A percentile compares a stretch with the other conserved stretches of the same genome.
Evolutionary conservation across 2,113 vertebrate species (phyloP).

Genomic region (Thymallus thymallus): DNA sequence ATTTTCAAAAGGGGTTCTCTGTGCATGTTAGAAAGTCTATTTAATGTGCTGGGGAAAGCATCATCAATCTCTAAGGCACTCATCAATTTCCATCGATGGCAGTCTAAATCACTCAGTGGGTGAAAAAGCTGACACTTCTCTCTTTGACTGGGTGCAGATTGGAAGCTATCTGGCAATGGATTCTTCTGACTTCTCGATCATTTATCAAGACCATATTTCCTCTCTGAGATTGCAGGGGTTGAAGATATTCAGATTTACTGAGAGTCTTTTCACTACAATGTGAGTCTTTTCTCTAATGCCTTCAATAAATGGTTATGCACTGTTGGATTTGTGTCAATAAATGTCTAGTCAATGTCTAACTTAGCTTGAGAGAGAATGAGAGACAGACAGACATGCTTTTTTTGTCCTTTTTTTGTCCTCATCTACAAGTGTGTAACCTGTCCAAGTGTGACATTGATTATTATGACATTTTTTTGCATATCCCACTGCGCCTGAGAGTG

Average conservation of each 20-base stretch:
- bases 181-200: constrained; percentile 59
- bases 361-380: neutral
- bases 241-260: constrained; percentile 43
- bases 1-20: constrained; percentile 58
- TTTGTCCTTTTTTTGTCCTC: too few relatives aligned
- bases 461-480: too few relatives aligned
- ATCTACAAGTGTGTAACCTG: too few relatives aligned
- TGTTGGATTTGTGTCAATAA: neutral
- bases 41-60: constrained; percentile 62
- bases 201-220: constrained; percentile 60
- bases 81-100: constrained; percentile 69
- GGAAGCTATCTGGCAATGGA: constrained; percentile 66
- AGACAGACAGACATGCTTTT: too few relatives aligned
- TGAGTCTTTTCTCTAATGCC: constrained; percentile 15
- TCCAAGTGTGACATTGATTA: too few relatives aligned
- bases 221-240: constrained; percentile 43
- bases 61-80: constrained; percentile 67
- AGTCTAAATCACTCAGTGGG: constrained; percentile 63
- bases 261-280: constrained; percentile 9
- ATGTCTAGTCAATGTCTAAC: neutral
- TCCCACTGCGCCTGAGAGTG: too few relatives aligned
- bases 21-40: constrained; percentile 66
- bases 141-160: constrained; percentile 56
- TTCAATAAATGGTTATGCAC: neutral
- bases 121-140: constrained; percentile 67